phyloP scores from a whole-genome alignment of 2,113 vertebrate genomes.

The Eurypyga helias region DNA sequence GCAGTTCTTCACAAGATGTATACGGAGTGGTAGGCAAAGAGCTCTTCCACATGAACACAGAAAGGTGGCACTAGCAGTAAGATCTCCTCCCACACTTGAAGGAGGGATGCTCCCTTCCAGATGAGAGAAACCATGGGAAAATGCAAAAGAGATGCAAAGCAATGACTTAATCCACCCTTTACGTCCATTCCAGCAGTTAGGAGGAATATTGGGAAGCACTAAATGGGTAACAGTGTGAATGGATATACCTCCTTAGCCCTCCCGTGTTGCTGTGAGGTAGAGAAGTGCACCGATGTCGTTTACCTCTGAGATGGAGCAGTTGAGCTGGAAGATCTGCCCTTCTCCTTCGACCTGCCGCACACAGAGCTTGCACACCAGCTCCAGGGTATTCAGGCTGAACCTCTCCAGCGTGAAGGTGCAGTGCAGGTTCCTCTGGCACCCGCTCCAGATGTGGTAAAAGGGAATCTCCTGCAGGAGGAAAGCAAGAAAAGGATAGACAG shows the following conservation, averaged over 20 bases:
- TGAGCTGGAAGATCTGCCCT: conserved; percentile 95
- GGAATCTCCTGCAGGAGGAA: conserved; percentile 86
- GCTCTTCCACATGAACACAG: background rate
- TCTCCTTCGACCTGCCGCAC: conserved; percentile 94
- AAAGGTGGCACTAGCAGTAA: background rate
- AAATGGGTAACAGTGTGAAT: background rate
- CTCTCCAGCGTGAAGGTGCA: conserved; percentile 94
- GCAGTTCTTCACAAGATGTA: accelerated
- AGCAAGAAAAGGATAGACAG: background rate
- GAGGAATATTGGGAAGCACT: background rate
- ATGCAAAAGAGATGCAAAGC: background rate
- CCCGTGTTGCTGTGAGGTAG: background rate
- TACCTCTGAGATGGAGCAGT: conserved; percentile 91
- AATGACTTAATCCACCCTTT: background rate
- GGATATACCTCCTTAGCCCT: background rate
- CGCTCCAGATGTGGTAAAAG: conserved; percentile 93
- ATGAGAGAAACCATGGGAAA: background rate
- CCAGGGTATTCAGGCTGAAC: conserved; percentile 84
- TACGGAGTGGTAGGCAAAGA: background rate
- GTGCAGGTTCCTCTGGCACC: conserved; percentile 90
- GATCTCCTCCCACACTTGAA: background rate
- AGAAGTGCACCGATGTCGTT: background rate
- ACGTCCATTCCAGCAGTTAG: background rate
- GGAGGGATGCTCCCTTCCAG: background rate
- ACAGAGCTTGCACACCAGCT: conserved; percentile 92